These are phyloP conservation scores for Microcebus jonahi DNA, from an alignment of 2,113 vertebrate species.

Conservation along the genomic window DNA sequence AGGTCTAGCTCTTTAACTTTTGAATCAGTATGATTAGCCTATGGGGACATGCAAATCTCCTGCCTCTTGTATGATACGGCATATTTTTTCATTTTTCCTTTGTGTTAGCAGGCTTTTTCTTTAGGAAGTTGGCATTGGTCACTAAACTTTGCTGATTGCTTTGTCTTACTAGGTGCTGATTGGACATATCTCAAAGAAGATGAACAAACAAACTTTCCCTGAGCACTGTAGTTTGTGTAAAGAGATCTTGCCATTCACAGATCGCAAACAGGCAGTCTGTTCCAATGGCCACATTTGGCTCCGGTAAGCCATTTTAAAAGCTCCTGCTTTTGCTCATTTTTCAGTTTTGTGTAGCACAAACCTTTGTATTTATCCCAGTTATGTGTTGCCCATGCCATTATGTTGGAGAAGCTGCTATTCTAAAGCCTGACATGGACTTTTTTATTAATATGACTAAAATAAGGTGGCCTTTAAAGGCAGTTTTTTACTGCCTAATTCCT, in stretches of 20 bases:
- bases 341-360: background rate
- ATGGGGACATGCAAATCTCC: background rate
- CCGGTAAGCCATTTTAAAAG: constrained; percentile 85
- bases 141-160: background rate
- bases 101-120: background rate
- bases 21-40: background rate
- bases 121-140: background rate
- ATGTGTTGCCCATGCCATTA: accelerated
- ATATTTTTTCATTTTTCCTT: accelerated
- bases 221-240: constrained; percentile 97
- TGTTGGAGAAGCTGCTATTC: background rate
- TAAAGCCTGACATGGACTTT: no score
- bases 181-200: constrained; percentile 96
- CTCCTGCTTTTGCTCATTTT: background rate
- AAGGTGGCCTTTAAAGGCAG: background rate
- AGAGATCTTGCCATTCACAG: constrained; percentile 93
- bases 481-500: background rate
- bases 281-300: constrained; percentile 97
- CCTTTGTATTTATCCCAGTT: background rate
- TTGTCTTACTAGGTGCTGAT: constrained; percentile 92
- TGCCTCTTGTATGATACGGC: accelerated
- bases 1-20: background rate
- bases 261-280: constrained; percentile 92
- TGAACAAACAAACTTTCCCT: constrained; percentile 96
- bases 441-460: background rate